Evolutionary conservation across 2,888 invertebrate genomes (phyloP), one percentile per base, ranked within the genome.

Genomic region (Clitarchus hookeri): DNA sequence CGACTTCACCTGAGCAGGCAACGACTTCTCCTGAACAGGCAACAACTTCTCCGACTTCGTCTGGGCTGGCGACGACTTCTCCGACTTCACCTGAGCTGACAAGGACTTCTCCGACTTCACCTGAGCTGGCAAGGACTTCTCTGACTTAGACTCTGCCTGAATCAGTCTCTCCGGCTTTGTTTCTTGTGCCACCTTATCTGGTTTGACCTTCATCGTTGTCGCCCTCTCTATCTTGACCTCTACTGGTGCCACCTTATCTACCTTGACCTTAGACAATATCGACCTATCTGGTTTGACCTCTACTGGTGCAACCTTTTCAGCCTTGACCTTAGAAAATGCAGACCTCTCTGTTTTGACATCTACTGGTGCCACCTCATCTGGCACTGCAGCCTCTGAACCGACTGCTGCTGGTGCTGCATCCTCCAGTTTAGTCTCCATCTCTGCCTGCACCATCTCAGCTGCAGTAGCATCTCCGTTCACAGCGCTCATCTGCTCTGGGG

Each of bases 1-100:
- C 48, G 85, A 86, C 27, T 78, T 84, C 87, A 54, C 65, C 27
- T 19, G 86, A 82, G 54, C 84, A 87, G 84, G 89, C 88, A 86
- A 79, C 83, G n/a, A 19, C 44, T 79, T 27, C 85, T 86, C 53
- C 89, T 89, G 86, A 89, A 89, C 86, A 90, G 78, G 84, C 48
- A 84, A 83, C 23, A 77, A 53, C 23, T 82, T 86, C 53, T 27
- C 77, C 36, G 54, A 25, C 82, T 12, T 85, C 85, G n/a, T 84
- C 9, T 36, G 44, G 19, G 44, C 11, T 65, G 84, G 78, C 16
- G 36, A 23, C 12, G 16, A 44, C 26, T 84, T 85, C 9, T 65
- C 77, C 0, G 44, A 36, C 26, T 77, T 85, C 36, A 9, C n/a
- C n/a, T 23, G 65, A 23, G n/a, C n/a, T 65, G 48, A 8, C 19